A percentile compares a stretch with the other conserved stretches of the same genome.
Conservation (phyloP, 2,797 vertebrate genomes). For the Poecilia gillii region DNA sequence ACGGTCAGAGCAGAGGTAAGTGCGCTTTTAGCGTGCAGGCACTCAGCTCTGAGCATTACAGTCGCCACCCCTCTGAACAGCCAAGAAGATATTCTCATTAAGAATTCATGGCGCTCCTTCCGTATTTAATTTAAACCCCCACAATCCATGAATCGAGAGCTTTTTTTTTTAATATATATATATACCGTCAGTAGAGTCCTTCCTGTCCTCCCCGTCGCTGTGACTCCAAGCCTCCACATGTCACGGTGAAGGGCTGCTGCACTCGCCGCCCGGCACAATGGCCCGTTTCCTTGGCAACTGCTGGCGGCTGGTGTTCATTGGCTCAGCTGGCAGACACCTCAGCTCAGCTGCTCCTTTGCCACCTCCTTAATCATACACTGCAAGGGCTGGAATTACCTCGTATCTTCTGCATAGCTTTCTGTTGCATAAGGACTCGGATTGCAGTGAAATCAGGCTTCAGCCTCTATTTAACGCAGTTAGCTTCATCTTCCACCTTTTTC, state of each 20-base stretch:
- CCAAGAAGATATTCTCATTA: slow-evolving; percentile 35
- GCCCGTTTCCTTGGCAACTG: slow-evolving; percentile 75
- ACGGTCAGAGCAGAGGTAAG: slow-evolving; percentile 97
- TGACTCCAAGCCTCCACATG: slow-evolving; percentile 58
- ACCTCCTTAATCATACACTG: slow-evolving; percentile 72
- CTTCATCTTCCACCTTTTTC: slow-evolving; percentile 17
- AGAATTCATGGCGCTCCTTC: slow-evolving; percentile 55
- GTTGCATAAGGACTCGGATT: slow-evolving; percentile 53
- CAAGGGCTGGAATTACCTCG: slow-evolving; percentile 76
- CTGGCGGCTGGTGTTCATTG: slow-evolving; percentile 73
- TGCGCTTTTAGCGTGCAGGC: slow-evolving; percentile 36
- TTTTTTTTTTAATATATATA: slow-evolving; percentile 10
- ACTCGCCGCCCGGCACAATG: slow-evolving; percentile 70
- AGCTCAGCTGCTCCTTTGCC: slow-evolving; percentile 67
- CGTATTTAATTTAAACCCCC: slow-evolving; percentile 27
- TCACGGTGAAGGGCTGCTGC: slow-evolving; percentile 57
- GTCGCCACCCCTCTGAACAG: slow-evolving; percentile 36
- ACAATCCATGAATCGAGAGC: slow-evolving; percentile 42
- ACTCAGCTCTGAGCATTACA: slow-evolving; percentile 17
- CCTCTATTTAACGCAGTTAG: slow-evolving; percentile 4
- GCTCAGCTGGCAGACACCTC: slow-evolving; percentile 78
- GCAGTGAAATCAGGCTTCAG: slow-evolving; percentile 30
- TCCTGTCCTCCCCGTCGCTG: slow-evolving; percentile 41
- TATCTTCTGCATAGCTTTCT: slow-evolving; percentile 62
- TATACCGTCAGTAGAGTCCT: slow-evolving; percentile 54